Base-by-base conservation (phyloP, 1,140 invertebrate genomes). In the Paralvinella palmiformis region DNA sequence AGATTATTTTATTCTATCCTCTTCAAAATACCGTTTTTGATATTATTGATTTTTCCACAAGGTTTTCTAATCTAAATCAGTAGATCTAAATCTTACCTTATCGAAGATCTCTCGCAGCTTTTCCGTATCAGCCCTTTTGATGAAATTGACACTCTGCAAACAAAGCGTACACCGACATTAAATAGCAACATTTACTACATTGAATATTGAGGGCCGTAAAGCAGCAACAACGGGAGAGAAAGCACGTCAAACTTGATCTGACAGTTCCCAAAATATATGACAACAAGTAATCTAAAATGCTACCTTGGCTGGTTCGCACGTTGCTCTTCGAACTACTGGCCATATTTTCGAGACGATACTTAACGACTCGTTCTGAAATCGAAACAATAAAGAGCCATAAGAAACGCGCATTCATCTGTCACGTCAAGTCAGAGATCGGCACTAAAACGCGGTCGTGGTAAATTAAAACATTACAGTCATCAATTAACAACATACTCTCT, bases 51-150 rank as follows among this genome's bases (percentile, higher is more conserved):
- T 31, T 57, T 10, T 10, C 37, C 37, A 41, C 55, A 32, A 36
- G 22, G 33, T 36, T 32, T 31, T 32, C 55, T 20, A 31, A 32
- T 27, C 48, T 29, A 27, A 27, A 29, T 29, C 31, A 52, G 31
- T 29, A 32, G 55, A 24, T 20, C 33, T 57, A 33, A 57, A 57
- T 32, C 66, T 64, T 57, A 76, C 74, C 70, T 76, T 75, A 6
- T 87, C 82, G 82, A 96, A 97, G 74, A 96, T 89, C 73, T 91
- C 89, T 79, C 87, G 84, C 67, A 97, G 85, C 68, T 87, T 87
- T 59, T 91, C 88, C 72, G 86, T 87, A 76, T 91, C 89, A 27
- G 92, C 92, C 77, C 93, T 84, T 82, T 66, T 67, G 5, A 72
- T 37, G 62, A 63, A 53, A 29, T 57, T 20, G 27, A 35, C 20